phyloP scores from a whole-genome alignment of 2,888 invertebrate species.

The Hylaea fasciaria region DNA sequence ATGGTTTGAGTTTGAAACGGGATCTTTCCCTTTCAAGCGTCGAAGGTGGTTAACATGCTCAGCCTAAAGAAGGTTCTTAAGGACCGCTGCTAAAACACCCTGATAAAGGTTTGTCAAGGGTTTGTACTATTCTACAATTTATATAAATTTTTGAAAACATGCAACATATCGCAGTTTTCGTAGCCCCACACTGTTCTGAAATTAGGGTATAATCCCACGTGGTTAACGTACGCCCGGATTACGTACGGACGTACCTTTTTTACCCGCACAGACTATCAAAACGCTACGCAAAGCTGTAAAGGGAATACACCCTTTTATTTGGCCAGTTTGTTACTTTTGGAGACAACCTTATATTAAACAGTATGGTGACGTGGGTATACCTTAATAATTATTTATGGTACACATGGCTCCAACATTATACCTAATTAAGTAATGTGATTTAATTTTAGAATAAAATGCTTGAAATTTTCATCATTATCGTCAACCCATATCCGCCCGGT shows the following conservation, averaged over 20 bases:
- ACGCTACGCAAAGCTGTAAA: slow-evolving; percentile 28
- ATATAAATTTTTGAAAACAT: no score
- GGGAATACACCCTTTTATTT: slow-evolving; percentile 30
- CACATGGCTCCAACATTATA: background rate
- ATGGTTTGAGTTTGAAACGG: no score
- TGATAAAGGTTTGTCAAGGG: no score
- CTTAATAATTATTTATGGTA: no score
- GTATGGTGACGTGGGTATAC: background rate
- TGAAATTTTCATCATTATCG: background rate
- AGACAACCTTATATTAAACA: background rate
- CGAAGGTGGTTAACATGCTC: no score
- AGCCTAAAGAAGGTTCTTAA: no score
- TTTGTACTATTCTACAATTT: no score
- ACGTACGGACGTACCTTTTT: slow-evolving; percentile 31
- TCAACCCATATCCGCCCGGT: slow-evolving; percentile 10
- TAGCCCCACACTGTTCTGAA: slow-evolving; percentile 22
- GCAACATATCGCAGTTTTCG: background rate
- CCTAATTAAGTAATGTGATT: no score
- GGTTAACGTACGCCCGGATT: slow-evolving; percentile 37
- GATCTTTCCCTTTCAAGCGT: no score
- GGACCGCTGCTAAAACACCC: no score
- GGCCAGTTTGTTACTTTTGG: slow-evolving; percentile 21
- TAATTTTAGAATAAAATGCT: no score
- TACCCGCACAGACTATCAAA: slow-evolving; percentile 31
- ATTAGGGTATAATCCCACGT: slow-evolving; percentile 38